phyloP scores from a whole-genome alignment of 2,888 invertebrate genomes.

The Apomyelois bistriatella region DNA sequence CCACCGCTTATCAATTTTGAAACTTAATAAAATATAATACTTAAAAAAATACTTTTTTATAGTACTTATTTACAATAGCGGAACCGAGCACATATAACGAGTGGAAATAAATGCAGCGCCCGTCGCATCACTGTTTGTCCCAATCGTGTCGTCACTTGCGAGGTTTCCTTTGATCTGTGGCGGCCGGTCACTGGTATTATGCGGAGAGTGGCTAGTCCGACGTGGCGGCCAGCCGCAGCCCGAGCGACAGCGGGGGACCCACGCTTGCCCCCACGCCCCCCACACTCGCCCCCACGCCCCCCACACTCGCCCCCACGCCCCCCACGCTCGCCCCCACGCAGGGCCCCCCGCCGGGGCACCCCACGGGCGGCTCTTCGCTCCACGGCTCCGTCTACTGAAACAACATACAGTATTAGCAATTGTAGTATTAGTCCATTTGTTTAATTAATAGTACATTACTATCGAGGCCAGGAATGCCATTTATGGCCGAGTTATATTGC shows the following conservation, averaged over 20 bases:
- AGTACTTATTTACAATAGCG: too few species aligned
- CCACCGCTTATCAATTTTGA: background rate
- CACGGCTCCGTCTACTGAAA: constrained; percentile 25
- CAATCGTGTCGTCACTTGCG: too few species aligned
- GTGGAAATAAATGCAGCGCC: too few species aligned
- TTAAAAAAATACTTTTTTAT: background rate
- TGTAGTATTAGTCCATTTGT: too few species aligned
- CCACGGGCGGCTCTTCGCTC: constrained; percentile 15
- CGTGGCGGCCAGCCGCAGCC: constrained; percentile 54
- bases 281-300: background rate
- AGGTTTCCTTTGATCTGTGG: too few species aligned
- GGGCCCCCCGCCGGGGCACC: background rate
- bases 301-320: too few species aligned
- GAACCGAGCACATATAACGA: too few species aligned
- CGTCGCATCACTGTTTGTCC: too few species aligned
- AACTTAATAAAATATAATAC: background rate
- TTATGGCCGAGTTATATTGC: too few species aligned
- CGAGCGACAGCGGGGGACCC: constrained; percentile 32
- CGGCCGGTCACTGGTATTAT: background rate
- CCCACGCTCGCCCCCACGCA: background rate
- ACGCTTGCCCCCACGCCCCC: background rate
- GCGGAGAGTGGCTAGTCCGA: constrained; percentile 31
- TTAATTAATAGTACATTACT: too few species aligned
- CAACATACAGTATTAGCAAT: background rate
- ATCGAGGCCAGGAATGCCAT: too few species aligned